phyloP scores from a whole-genome alignment of 2,113 vertebrate species.

The Pseudopipra pipra region DNA sequence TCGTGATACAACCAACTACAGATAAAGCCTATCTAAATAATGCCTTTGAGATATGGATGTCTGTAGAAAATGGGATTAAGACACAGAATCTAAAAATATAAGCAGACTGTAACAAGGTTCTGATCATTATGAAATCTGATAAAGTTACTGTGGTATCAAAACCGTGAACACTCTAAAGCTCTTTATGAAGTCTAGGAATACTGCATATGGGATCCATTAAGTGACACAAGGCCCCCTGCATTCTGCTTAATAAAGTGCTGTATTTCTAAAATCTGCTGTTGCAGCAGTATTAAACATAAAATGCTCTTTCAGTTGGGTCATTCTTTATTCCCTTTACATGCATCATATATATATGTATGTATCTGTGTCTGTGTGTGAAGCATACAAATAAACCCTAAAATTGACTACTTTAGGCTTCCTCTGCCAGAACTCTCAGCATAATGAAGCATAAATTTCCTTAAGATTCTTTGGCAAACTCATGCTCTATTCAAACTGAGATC shows the following conservation, averaged over 20 bases:
- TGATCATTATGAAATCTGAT: background rate
- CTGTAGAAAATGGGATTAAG: background rate
- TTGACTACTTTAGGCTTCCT: background rate
- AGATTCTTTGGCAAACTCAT: background rate
- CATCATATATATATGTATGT: too few relatives aligned
- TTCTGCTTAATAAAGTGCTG: background rate
- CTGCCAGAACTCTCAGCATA: background rate
- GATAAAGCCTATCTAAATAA: background rate
- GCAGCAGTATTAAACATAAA: background rate
- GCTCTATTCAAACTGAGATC: background rate
- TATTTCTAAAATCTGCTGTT: background rate
- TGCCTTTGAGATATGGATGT: background rate
- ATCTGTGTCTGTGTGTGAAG: background rate
- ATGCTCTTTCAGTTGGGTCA: background rate
- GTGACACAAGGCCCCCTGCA: too few relatives aligned
- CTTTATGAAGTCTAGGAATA: background rate
- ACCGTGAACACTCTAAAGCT: background rate
- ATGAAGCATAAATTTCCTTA: background rate
- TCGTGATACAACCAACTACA: background rate
- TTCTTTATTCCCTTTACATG: background rate
- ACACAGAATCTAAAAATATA: background rate
- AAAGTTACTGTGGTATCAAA: background rate
- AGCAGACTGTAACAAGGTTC: background rate
- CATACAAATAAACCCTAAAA: background rate
- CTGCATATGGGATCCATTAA: background rate